Base-by-base conservation (phyloP, 30 jellyfish, hydroid and myxozoan genomes). In the Aurelia sp. region DNA sequence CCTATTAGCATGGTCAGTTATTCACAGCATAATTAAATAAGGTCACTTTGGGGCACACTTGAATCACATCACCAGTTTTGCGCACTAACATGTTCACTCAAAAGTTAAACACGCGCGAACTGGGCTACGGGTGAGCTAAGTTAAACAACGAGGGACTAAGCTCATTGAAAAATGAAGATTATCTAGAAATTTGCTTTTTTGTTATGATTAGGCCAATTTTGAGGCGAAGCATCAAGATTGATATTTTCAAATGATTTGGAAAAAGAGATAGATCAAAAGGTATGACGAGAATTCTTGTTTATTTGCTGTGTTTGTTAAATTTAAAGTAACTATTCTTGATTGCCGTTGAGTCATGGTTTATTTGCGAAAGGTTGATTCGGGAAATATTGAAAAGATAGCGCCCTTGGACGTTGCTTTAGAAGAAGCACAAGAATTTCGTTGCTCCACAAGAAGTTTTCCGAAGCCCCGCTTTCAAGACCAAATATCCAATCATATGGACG, bases 1-100 rank as follows among this genome's bases (percentile, higher is more conserved):
- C 41, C 85, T 63, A 77, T 72, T 84, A 82, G 93, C 88, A 7
- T 63, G 93, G 78, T 64, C 70, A 84, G 67, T 84, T 65, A 52
- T 17, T 77, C 87, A 73, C 38, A 61, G 88, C 53, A 18, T 73
- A 84, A 84, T 84, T 63, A 60, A 21, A 50, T 38, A 44, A 84
- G 93, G 93, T 84, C 81, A 76, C 61, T 24, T 63, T 24, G 60
- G 63, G 81, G 53, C 81, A 82, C 63, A 16, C 61, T 67, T 84
- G 75, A 51, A 84, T 84, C 82, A 81, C 84, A 84, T 84, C 93
- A 84, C 93, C 93, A 72, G 93, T 72, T 84, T 52, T 62, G 13
- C 24, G 71, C 19, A 55, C 69, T 71, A 84, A 73, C 93, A 73
- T 61, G 93, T 84, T 72, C 88, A 84, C 82, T 84, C 81, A 55